Percentiles rank a stretch among this genome's conserved stretches.
These are phyloP conservation scores for Tenthredo scrophulariae DNA, from an alignment of 2,888 invertebrate species.

Conservation along the genomic window DNA sequence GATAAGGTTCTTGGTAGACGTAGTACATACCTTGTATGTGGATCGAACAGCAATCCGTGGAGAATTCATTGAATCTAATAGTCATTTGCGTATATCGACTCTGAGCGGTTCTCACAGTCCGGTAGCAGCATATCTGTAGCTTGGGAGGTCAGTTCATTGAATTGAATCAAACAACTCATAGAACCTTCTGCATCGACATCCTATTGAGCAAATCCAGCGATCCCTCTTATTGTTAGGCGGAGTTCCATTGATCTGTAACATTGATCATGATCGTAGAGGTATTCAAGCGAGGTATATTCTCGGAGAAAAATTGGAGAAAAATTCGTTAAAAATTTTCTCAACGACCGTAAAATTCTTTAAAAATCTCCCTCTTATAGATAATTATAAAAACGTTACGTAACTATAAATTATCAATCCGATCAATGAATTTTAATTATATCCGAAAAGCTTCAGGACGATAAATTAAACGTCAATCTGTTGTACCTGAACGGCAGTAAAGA, in stretches of 20 bases:
- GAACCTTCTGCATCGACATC: too few species aligned
- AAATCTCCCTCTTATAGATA: too few species aligned
- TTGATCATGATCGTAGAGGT: too few species aligned
- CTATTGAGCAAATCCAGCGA: not conserved
- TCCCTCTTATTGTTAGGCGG: not conserved
- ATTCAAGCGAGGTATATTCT: too few species aligned
- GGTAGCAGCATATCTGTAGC: not conserved
- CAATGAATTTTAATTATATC: not conserved
- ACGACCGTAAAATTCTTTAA: too few species aligned
- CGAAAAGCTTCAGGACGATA: not conserved
- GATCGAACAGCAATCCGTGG: too few species aligned
- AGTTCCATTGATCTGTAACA: not conserved
- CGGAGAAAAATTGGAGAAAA: too few species aligned
- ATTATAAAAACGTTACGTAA: too few species aligned
- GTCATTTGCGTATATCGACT: slow-evolving; percentile 14
- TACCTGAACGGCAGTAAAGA: not conserved
- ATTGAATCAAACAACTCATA: not conserved
- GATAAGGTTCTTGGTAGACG: not conserved
- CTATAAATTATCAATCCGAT: not conserved
- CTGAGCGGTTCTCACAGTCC: slow-evolving; percentile 10
- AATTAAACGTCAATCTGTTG: not conserved
- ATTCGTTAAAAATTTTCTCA: too few species aligned
- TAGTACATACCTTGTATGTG: too few species aligned
- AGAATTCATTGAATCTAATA: slow-evolving; percentile 20
- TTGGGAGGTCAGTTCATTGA: not conserved